Evolutionary conservation across 2,888 invertebrate species (phyloP).

Genomic region (Pomacea canaliculata): DNA sequence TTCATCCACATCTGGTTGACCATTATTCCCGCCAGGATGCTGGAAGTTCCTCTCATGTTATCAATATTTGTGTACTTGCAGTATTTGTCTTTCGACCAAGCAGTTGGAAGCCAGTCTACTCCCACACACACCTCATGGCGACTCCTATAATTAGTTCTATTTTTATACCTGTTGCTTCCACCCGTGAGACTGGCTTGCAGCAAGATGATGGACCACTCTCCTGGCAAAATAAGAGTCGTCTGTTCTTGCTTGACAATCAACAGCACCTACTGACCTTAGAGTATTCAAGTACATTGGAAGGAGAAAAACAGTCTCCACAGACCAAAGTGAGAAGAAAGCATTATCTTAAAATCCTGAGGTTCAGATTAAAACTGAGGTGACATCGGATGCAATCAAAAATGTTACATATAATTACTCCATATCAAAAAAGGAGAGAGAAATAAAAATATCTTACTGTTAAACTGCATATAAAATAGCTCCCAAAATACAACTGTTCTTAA

Average conservation of each 20-base stretch:
- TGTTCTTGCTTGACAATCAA: conserved; percentile 55
- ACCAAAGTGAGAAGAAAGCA: neutral
- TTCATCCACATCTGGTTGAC: too few species aligned
- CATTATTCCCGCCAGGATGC: too few species aligned
- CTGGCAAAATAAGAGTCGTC: conserved; percentile 56
- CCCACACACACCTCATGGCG: conserved; percentile 28
- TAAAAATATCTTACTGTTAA: too few species aligned
- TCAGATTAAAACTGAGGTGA: too few species aligned
- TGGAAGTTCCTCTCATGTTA: too few species aligned
- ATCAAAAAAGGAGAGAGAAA: too few species aligned
- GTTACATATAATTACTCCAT: too few species aligned
- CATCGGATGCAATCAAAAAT: too few species aligned
- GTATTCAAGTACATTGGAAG: conserved; percentile 26
- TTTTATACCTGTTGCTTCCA: conserved; percentile 51
- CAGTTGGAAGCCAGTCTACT: conserved; percentile 44
- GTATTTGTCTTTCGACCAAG: conserved; percentile 75
- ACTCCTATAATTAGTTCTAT: conserved; percentile 41
- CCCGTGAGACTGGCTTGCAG: conserved; percentile 32
- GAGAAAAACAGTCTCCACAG: neutral
- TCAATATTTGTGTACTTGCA: conserved; percentile 62
- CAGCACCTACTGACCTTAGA: conserved; percentile 53
- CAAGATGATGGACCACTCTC: conserved; percentile 38
- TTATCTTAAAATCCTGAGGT: too few species aligned
- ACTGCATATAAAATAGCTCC: too few species aligned
- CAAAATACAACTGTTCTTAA: too few species aligned